Evolutionary conservation across 2,113 vertebrate genomes (phyloP), one percentile per base, ranked within the genome.

Genomic region (Platichthys stellatus): DNA sequence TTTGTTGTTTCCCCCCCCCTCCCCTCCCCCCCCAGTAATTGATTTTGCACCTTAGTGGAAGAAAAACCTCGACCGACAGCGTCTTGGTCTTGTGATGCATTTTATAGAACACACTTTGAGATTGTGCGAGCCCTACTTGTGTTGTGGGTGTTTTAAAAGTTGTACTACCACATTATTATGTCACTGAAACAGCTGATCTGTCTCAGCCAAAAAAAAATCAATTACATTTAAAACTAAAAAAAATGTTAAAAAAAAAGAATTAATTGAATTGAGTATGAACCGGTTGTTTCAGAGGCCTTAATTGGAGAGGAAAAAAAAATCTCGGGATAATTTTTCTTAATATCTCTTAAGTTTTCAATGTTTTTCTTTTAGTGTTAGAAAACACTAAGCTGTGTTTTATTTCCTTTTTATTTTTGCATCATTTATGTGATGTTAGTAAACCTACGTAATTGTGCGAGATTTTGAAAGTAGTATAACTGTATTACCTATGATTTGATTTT

Each of bases 101-200:
- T 96, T 96, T 96, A 96, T 96, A 94, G 94, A 95, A 95, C 94
- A 96, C 94, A 95, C 96, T 95, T 94, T 95, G 95, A 95, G 86
- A 94, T 94, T 94, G 87, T 96, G 93, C 94, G 92, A 95, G 93
- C 94, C 95, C 95, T 96, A 90, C 80, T 91, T 94, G 94, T 95
- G 94, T 96, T 88, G 95, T 93, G 96, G 96, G 95, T 96, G 95
- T 96, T 97, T 96, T 86, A 95, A 96, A 95, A 92, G 87, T 89
- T 85, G 87, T 92, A 87, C 86, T 90, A 89, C 78, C 88, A 89
- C 89, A 78, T 82, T 26, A 87, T 47, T 20, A 63, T 82, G 90
- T 94, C 89, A 74, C 87, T 90, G 92, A 92, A 92, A 93, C 86
- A 78, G 81, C 82, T 75, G 82, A 80, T 77, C 70, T 78, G 79